These are phyloP conservation scores for Nymphalis c-album DNA, from an alignment of 2,888 invertebrate genomes.

Conservation along the genomic window DNA sequence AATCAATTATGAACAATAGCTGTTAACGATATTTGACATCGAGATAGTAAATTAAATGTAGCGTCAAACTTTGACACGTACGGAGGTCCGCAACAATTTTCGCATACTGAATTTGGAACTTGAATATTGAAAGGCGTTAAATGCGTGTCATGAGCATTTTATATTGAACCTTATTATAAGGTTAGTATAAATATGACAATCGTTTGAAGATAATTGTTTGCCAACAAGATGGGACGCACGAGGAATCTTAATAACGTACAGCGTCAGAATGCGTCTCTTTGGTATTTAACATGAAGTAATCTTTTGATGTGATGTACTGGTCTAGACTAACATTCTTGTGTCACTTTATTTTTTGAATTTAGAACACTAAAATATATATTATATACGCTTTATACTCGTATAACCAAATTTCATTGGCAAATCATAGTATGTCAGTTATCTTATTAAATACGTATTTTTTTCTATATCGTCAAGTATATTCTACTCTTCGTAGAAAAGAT, in stretches of 20 bases:
- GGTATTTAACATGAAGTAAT: conserved; percentile 15
- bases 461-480: too few relatives aligned
- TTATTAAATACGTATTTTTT: too few relatives aligned
- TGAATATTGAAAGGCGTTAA: background rate
- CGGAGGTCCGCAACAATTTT: conserved; percentile 10
- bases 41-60: conserved; percentile 3
- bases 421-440: too few relatives aligned
- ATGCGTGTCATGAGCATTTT: background rate
- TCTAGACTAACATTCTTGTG: background rate
- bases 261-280: conserved; percentile 17
- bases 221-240: conserved; percentile 11
- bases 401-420: too few relatives aligned
- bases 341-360: too few relatives aligned
- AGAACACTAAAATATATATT: too few relatives aligned
- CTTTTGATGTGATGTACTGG: background rate
- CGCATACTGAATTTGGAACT: conserved; percentile 3
- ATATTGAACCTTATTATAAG: background rate
- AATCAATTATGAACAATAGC: background rate
- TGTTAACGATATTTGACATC: background rate
- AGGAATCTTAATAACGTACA: conserved; percentile 22
- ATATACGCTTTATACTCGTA: too few relatives aligned
- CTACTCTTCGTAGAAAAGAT: too few relatives aligned
- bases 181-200: conserved; percentile 10
- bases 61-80: conserved; percentile 11
- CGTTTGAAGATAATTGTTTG: conserved; percentile 10